Evolutionary conservation across 2,797 vertebrate species (phyloP), one percentile per base, ranked within the genome.

Genomic region (Hippopotamyrus pictus): DNA sequence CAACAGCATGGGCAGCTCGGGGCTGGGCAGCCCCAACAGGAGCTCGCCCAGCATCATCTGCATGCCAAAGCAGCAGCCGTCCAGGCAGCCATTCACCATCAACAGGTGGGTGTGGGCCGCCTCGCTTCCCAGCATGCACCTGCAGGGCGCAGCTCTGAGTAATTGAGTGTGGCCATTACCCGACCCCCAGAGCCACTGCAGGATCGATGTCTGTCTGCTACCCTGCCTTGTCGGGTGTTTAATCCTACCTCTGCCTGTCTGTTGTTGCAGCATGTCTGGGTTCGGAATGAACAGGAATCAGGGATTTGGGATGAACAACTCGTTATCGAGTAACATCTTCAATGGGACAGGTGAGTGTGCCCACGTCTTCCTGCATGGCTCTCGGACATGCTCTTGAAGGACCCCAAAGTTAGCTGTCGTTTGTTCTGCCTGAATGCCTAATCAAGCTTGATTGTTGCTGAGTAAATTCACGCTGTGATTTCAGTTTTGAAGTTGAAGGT

Each of bases 281-380:
- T 99, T 99, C 96, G 99, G 98, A 93, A 99, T 99, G 98, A 99
- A 98, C 95, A 98, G 99, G 94, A 99, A 99, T 97, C 99, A 99
- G 95, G 97, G 96, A 92, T 99, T 98, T 96, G 98, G 99, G 93
- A 97, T 99, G 96, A 99, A 98, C 97, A 99, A 98, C 95, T 99
- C 98, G 91, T 96, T 99, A 98, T 98, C 98, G 94, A 99, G 98
- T 97, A 99, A 98, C 96, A 99, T 99, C 97, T 99, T 99, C 96
- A 99, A 99, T 93, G 98, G 99, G 96, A 99, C 99, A 95, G 99
- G 99, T 99, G 94, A 96, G 97, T 94, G 88, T 86, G 69, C 90
- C 87, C 90, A 8, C 88, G 22, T 37, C 5, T 37, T 33, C 33
- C 5, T 76, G 33, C 12, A 17, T 5, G 33, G 69, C 29, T 41